Evolutionary conservation across 2,888 invertebrate genomes (phyloP), one percentile per base, ranked within the genome.

Genomic region (Brenthis hecate): DNA sequence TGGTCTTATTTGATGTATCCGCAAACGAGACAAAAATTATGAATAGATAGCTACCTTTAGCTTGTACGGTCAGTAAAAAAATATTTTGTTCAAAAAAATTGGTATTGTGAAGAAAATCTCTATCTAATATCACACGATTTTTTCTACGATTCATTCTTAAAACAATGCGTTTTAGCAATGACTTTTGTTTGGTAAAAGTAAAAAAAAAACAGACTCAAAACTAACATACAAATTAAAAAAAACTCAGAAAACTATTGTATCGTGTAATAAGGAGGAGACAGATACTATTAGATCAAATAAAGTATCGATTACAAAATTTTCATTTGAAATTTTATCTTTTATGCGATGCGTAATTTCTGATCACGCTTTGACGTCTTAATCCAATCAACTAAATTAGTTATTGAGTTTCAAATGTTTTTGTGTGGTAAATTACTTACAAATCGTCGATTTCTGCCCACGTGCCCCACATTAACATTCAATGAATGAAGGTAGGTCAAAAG

Each of bases 331-430:
- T 67, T 68, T 77, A 91, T 89, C 80, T 86, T 85, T 88, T 91
- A 79, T 92, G 89, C 85, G 75, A 85, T 89, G 91, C 88, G 85
- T 92, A 77, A 76, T 53, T 61, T 28, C 62, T 54, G 65, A 65
- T 81, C 86, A 81, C 82, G 80, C 85, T 87, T 89, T 89, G 88
- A 92, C 88, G 87, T 91, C 92, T 91, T 89, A 91, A 92, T 92
- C 89, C 85, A 90, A 91, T 90, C 91, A 88, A 79, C 80, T 76
- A 82, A 88, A 88, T 88, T 88, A 84, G 84, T 86, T 85, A 83
- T 86, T 82, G 81, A 77, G 82, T 85, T 85, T 85, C 82, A 75
- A 83, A 81, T 76, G 79, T 76, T 78, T 78, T 82, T 80, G 80
- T 87, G 82, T 80, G 77, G 74, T 75, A 75, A 76, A 82, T 87